Base-by-base conservation (phyloP, 2,113 vertebrate genomes). In the Barnardius zonarius region DNA sequence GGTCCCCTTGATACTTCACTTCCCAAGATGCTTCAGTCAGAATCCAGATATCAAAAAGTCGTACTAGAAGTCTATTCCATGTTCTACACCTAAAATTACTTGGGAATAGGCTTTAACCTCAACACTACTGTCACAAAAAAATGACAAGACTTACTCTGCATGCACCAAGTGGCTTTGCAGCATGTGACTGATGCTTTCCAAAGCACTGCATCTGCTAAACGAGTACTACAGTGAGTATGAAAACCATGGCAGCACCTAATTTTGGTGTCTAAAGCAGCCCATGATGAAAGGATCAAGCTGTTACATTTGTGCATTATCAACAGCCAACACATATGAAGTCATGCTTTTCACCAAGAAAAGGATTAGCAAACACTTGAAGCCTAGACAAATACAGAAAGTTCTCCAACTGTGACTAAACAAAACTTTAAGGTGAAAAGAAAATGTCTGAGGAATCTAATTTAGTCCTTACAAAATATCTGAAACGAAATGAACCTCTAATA, bases 361-460 rank as follows among this genome's bases (percentile, higher is more conserved):
- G 78, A 93, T 94, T 95, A 96, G 66, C 82, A 93, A 96, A 96
- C 75, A 85, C 70, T 91, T 95, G 62, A 57, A 91, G 84, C 67
- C 52, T 62, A 62, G 62, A 91, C 89, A 96, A 95, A 95, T 76
- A 93, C 35, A 93, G 39, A 91, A 87, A 75, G 35, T 88, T 91
- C 82, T 95, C 88, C 78, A 91, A 91, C 66, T 52, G 66, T 55
- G 66, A 43, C 57, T 51, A 16, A 90, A 90, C 43, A 94, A 87
- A 93, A 94, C 55, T 86, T 63, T 10, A 52, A 85, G 70, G 78
- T 73, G 27, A 73, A 95, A 83, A 82, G 37, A 94, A 78, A 95
- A 83, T 11, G 43, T 16, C 43, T 73, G 30, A 82, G 37, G 25
- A 91, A 67, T 11, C 55, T 14, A 78, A 87, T 87, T 76, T 87